Conservation (phyloP, 64 coral and sea anemone genomes). For the Pocillopora damicornis region DNA sequence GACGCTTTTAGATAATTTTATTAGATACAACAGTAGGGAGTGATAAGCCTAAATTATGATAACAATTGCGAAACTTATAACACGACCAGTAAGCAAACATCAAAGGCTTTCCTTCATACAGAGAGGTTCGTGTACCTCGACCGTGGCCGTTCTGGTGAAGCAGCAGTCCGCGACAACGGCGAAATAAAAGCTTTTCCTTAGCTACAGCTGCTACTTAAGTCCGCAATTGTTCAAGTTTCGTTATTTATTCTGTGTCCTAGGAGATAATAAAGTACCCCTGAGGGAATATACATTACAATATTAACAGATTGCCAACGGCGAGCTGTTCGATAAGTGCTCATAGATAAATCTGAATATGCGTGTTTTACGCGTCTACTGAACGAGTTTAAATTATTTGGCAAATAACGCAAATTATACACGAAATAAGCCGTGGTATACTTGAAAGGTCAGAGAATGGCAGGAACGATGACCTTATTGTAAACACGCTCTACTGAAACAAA, state of each 20-base stretch:
- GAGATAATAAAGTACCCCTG: slow-evolving; percentile 45
- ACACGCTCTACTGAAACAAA: slow-evolving; percentile 17
- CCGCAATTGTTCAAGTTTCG: slow-evolving; percentile 50
- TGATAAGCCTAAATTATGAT: slow-evolving; percentile 69
- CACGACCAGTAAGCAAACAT: slow-evolving; percentile 28
- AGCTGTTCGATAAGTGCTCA: background rate
- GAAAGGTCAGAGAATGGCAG: background rate
- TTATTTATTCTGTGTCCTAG: slow-evolving; percentile 49
- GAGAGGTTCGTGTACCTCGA: background rate
- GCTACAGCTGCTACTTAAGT: slow-evolving; percentile 31
- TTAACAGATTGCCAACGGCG: slow-evolving; percentile 52
- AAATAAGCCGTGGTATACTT: background rate
- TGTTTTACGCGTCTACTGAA: background rate
- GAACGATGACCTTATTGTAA: slow-evolving; percentile 2
- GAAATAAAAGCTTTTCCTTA: slow-evolving; percentile 6
- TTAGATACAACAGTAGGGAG: slow-evolving; percentile 80
- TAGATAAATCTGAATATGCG: background rate
- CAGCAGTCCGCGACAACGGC: slow-evolving; percentile 1
- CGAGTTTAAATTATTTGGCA: background rate
- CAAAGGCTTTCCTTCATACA: background rate
- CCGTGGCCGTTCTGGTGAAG: background rate
- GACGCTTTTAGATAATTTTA: slow-evolving; percentile 92
- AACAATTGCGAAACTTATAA: slow-evolving; percentile 64
- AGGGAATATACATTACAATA: slow-evolving; percentile 74
- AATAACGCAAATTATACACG: background rate